Conservation (phyloP, 1,140 invertebrate genomes). For the Palaemon carinicauda region DNA sequence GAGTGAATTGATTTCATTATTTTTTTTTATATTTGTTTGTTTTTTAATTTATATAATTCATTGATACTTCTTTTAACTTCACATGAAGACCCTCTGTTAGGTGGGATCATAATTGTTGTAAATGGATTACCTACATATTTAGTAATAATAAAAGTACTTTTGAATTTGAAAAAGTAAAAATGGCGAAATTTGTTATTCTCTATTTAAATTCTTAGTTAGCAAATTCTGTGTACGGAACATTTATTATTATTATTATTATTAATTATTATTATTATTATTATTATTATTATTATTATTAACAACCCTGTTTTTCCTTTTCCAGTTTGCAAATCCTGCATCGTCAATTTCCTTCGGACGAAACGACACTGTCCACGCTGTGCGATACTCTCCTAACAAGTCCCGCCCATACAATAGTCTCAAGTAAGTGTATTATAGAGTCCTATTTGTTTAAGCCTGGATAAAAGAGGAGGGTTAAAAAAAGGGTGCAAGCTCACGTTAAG, state of each 20-base stretch:
- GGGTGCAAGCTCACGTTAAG: no score
- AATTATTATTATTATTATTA: neutral
- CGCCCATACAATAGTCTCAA: conserved; percentile 72
- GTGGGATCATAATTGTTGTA: no score
- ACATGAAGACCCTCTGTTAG: no score
- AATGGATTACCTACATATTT: no score
- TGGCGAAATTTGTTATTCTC: no score
- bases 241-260: neutral
- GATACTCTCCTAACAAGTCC: conserved; percentile 85
- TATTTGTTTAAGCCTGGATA: neutral
- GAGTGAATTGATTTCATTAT: no score
- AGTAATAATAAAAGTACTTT: no score
- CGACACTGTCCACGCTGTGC: conserved; percentile 88
- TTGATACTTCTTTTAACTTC: no score
- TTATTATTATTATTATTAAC: neutral
- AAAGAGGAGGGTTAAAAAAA: neutral
- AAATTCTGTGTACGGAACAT: neutral
- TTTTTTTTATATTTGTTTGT: no score
- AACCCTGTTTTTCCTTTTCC: conserved; percentile 55
- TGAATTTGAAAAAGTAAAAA: no score
- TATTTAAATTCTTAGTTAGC: neutral
- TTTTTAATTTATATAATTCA: no score
- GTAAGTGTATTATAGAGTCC: conserved; percentile 73
- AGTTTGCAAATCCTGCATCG: conserved; percentile 91
- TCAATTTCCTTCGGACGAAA: conserved; percentile 82